A percentile compares a stretch with the other conserved stretches of the same genome.
phyloP scores from a whole-genome alignment of 92 coral and sea anemone genomes.

The Virgularia gustaviana region DNA sequence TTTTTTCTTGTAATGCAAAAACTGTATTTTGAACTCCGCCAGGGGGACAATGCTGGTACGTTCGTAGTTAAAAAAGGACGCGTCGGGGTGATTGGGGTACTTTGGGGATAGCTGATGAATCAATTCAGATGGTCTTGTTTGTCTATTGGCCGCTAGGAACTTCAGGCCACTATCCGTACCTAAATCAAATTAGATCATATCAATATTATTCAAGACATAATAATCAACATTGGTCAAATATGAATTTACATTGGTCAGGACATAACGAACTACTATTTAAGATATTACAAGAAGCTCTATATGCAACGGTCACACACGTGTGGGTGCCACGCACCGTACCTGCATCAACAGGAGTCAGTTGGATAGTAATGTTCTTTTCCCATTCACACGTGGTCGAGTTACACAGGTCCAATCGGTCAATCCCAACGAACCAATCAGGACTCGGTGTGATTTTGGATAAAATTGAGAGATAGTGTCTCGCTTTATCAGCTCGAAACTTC shows the following conservation, averaged over 20 bases:
- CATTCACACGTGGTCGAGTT: conserved; percentile 70
- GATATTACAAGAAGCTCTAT: neutral
- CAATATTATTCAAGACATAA: neutral
- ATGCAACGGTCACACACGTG: neutral
- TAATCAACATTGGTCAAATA: neutral
- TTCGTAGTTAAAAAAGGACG: conserved; percentile 54
- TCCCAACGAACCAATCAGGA: conserved; percentile 98
- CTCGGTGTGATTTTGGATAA: conserved; percentile 78
- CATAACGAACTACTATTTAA: neutral
- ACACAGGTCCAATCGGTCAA: conserved; percentile 87
- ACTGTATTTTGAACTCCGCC: conserved; percentile 68
- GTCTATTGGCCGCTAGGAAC: conserved; percentile 64
- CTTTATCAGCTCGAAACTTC: conserved; percentile 63
- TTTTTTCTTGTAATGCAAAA: conserved; percentile 58
- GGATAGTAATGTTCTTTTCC: conserved; percentile 55
- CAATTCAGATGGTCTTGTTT: conserved; percentile 71
- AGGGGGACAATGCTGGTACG: conserved; percentile 59
- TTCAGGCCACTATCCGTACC: conserved; percentile 95
- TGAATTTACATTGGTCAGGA: neutral
- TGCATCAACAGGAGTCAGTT: conserved; percentile 81
- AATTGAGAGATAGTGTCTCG: conserved; percentile 66
- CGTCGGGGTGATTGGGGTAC: conserved; percentile 64
- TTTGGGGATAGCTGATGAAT: conserved; percentile 66
- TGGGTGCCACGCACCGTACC: conserved; percentile 47
- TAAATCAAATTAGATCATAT: neutral